Evolutionary conservation across 2,113 vertebrate species (phyloP), one percentile per base, ranked within the genome.

Genomic region (Erpornis zantholeuca): DNA sequence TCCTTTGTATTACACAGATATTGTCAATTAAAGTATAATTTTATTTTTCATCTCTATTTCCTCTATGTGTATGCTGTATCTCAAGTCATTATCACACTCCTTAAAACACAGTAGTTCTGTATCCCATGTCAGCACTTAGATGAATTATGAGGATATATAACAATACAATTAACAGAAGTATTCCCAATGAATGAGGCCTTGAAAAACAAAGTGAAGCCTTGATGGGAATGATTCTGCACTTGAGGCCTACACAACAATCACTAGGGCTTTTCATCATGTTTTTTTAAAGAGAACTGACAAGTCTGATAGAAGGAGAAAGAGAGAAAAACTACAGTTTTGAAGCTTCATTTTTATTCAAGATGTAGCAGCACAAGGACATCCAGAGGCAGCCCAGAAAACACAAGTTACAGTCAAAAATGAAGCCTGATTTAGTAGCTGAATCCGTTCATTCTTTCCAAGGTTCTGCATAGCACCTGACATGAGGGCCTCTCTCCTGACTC

Each of bases 301-400:
- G 42, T 42, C 75, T 91, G 72, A 75, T 16, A 72, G 70, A 56
- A 94, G 23, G 42, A 89, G n/a, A 77, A 88, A 89, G 45, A 73
- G 56, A 88, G 23, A 86, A 15, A 70, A 94, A 84, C 50, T 73
- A 77, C 78, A 44, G 50, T 81, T 92, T 56, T 70, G 45, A 65
- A 94, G 70, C 56, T 78, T 93, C 60, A 88, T 96, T 96, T 92
- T 95, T 71, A 96, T 96, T 91, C 87, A 94, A 75, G 78, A 40
- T 27, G 7, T 79, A 45, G 72, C 72, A 53, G 82, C 69, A 84
- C 86, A 86, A 80, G 86, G 76, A 72, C 76, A 79, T 82, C 45
- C 78, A 91, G 83, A 90, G 50, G 50, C 66, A 92, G 70, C 70
- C 77, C 54, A 82, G 69, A 65, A 88, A 94, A 82, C 53, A 66